phyloP scores from a whole-genome alignment of 2,888 invertebrate species.

The Drosophila longiperda region DNA sequence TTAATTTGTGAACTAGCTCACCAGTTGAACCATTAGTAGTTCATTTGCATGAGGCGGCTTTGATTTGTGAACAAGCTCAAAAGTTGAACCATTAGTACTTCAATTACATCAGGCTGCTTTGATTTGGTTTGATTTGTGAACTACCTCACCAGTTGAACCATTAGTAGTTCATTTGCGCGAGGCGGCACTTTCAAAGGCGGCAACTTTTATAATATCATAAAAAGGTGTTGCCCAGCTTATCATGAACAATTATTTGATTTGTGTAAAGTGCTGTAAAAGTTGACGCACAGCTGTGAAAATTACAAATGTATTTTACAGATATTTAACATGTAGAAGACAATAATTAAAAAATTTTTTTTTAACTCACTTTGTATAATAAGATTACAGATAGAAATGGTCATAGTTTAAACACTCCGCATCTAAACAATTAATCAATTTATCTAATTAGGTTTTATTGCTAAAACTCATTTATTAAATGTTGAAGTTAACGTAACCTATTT shows the following conservation, averaged over 20 bases:
- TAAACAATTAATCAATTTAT: too few relatives aligned
- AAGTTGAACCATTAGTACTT: too few relatives aligned
- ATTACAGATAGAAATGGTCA: neutral
- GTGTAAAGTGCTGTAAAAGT: constrained; percentile 2
- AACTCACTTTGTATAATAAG: neutral
- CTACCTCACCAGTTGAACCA: constrained; percentile 1
- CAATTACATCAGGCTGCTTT: too few relatives aligned
- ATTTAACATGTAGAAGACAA: neutral
- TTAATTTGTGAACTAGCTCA: neutral
- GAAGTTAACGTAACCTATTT: neutral
- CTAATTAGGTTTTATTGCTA: neutral
- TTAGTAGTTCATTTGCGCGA: constrained; percentile 11
- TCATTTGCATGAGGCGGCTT: too few relatives aligned
- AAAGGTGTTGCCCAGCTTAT: constrained; percentile 6
- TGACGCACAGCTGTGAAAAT: neutral
- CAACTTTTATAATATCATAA: constrained; percentile 1
- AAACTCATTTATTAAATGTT: neutral
- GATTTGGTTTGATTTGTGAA: constrained; percentile 2
- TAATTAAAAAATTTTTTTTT: neutral
- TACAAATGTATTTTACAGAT: neutral
- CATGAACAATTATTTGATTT: neutral
- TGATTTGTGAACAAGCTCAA: too few relatives aligned
- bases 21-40: too few relatives aligned
- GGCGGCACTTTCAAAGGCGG: constrained; percentile 13
- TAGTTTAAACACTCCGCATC: neutral